Evolutionary conservation across 53 echinoderm and acorn worm genomes (phyloP), one percentile per base, ranked within the genome.

Genomic region (Antedon mediterranea): DNA sequence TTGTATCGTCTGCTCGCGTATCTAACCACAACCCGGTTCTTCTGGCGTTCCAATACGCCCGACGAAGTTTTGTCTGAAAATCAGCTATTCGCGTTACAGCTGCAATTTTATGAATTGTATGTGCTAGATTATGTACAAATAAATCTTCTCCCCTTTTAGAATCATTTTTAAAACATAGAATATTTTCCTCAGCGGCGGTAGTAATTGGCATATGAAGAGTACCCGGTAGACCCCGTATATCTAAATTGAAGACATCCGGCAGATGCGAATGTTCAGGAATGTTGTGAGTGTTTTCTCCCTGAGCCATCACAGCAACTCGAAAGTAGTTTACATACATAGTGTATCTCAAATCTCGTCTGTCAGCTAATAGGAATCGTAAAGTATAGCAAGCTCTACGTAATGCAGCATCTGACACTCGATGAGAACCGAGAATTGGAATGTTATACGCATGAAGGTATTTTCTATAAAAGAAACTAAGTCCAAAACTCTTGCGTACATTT

Each of bases 401-500:
- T 0, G 98, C 98, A 18, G 80, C 88, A 28, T 92, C 90, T 30
- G 85, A 80, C 0, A 86, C 92, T 9, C 79, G 82, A 5, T 72
- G 43, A 11, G 98, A 88, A 7, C 81, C 91, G 31, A 98, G 34
- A 28, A 98, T 84, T 14, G 98, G 98, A 28, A 98, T 98, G 32
- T 86, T 86, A 84, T 88, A 98, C 31, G 98, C 98, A 43, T 93
- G 86, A 33, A 86, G 86, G 85, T 86, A 98, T 79, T 92, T 92
- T 44, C 79, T 31, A 82, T 98, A 98, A 76, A 75, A 82, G 42
- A 78, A 83, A 76, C 85, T 89, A 9, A 92, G 81, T 0, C 92
- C 81, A 82, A 98, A 85, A 20, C 83, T 81, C 33, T 80, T 82
- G 71, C 89, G 84, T 8, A 94, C 85, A 33, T 78, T 43, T 6